Conservation (phyloP, 2,888 invertebrate genomes). For the Yponomeuta sedellus region DNA sequence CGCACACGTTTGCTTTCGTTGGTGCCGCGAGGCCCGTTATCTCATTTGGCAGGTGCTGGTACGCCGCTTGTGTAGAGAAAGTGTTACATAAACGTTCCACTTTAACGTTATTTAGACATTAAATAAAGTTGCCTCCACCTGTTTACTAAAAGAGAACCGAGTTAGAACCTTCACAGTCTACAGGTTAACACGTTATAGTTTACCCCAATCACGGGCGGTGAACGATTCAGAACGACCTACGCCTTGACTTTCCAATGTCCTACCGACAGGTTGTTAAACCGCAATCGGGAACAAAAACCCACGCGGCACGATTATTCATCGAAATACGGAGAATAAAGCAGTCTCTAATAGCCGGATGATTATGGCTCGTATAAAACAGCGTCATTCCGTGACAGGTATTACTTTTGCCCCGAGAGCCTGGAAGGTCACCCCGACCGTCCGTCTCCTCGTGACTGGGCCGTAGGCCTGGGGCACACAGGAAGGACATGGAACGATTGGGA, state of each 20-base stretch:
- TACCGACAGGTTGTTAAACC: constrained; percentile 66
- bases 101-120: constrained; percentile 12
- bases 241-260: constrained; percentile 61
- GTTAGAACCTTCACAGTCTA: not conserved
- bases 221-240: constrained; percentile 40
- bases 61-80: constrained; percentile 58
- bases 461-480: too few species aligned
- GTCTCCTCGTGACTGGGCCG: not conserved
- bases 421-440: constrained; percentile 39
- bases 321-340: constrained; percentile 36
- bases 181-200: not conserved
- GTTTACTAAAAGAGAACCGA: not conserved
- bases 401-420: constrained; percentile 29
- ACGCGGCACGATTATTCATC: constrained; percentile 42
- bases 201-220: not conserved
- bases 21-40: constrained; percentile 60
- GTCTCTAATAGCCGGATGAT: constrained; percentile 35
- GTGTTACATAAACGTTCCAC: constrained; percentile 52
- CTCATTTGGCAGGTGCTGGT: constrained; percentile 71
- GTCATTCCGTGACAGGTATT: constrained; percentile 35
- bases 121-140: constrained; percentile 30
- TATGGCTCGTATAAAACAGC: constrained; percentile 26
- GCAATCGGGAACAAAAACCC: constrained; percentile 53
- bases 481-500: too few species aligned
- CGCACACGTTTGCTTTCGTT: constrained; percentile 71